phyloP scores from a whole-genome alignment of 2,113 vertebrate genomes.

The Phyllostomus discolor region DNA sequence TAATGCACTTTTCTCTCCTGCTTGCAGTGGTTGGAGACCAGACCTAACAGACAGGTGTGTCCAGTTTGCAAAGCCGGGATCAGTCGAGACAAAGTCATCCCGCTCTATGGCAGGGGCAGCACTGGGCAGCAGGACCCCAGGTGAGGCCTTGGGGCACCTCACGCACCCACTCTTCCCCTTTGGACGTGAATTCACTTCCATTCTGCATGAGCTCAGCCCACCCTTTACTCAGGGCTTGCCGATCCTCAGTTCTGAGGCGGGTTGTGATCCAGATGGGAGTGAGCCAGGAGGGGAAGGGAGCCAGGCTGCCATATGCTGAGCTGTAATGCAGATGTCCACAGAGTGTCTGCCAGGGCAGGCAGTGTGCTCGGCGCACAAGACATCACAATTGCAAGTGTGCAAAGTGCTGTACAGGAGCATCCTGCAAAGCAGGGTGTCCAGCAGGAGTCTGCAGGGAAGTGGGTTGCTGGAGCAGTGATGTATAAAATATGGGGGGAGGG shows the following conservation, averaged over 20 bases:
- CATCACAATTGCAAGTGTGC: background rate
- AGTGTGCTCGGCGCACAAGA: background rate
- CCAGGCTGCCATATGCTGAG: background rate
- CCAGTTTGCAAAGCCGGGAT: conserved; percentile 99
- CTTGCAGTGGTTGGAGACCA: conserved; percentile 95
- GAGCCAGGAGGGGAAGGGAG: background rate
- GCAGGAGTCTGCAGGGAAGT: background rate
- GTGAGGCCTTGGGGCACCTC: conserved; percentile 75
- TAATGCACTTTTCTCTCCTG: conserved; percentile 24
- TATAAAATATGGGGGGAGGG: background rate
- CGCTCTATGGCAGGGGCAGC: conserved; percentile 95
- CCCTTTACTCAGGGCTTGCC: background rate
- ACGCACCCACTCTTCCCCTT: background rate
- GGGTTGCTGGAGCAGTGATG: background rate
- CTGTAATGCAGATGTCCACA: background rate
- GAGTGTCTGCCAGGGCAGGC: background rate
- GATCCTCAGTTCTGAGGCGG: background rate
- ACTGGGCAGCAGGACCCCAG: conserved; percentile 97
- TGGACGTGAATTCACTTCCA: background rate
- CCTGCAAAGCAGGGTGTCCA: background rate
- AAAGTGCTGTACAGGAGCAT: background rate
- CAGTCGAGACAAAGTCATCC: conserved; percentile 98
- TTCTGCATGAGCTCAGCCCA: background rate
- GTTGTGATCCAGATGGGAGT: background rate
- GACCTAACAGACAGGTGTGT: conserved; percentile 97